Conservation (phyloP, 1,140 invertebrate species). For the Hermatobates lingyangjiaoensis region DNA sequence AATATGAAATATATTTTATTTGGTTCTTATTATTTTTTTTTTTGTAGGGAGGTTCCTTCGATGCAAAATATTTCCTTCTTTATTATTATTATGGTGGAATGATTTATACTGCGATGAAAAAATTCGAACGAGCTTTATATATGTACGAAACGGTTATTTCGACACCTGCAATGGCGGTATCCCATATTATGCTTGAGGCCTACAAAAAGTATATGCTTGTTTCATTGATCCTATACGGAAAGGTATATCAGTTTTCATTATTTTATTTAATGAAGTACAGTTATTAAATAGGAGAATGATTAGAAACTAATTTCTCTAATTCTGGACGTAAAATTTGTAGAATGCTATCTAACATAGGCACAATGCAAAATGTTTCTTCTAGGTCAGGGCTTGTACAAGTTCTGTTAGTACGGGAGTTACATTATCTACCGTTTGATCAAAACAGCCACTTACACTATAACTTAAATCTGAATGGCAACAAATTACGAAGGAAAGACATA, state of each 20-base stretch:
- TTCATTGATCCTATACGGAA: slow-evolving; percentile 77
- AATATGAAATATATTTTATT: background rate
- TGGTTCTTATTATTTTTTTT: slow-evolving; percentile 5
- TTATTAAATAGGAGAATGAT: too few relatives aligned
- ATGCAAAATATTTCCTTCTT: slow-evolving; percentile 78
- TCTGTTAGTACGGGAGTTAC: too few relatives aligned
- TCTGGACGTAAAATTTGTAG: too few relatives aligned
- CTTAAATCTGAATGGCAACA: too few relatives aligned
- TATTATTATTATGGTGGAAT: slow-evolving; percentile 97
- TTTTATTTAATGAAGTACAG: too few relatives aligned
- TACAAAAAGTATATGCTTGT: slow-evolving; percentile 93
- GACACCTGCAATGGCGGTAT: slow-evolving; percentile 79
- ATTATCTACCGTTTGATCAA: too few relatives aligned
- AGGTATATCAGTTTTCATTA: slow-evolving; percentile 30
- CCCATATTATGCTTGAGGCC: slow-evolving; percentile 89
- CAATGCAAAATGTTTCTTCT: too few relatives aligned
- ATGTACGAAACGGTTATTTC: slow-evolving; percentile 90
- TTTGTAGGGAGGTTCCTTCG: slow-evolving; percentile 52
- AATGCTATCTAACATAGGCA: too few relatives aligned
- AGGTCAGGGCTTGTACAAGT: too few relatives aligned
- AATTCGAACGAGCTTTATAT: slow-evolving; percentile 79
- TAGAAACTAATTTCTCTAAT: too few relatives aligned
- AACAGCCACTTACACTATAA: too few relatives aligned
- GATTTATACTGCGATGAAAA: slow-evolving; percentile 84
- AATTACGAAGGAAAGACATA: too few relatives aligned